These are phyloP conservation scores for Condylura cristata DNA, from an alignment of 2,113 vertebrate genomes.

Conservation along the genomic window DNA sequence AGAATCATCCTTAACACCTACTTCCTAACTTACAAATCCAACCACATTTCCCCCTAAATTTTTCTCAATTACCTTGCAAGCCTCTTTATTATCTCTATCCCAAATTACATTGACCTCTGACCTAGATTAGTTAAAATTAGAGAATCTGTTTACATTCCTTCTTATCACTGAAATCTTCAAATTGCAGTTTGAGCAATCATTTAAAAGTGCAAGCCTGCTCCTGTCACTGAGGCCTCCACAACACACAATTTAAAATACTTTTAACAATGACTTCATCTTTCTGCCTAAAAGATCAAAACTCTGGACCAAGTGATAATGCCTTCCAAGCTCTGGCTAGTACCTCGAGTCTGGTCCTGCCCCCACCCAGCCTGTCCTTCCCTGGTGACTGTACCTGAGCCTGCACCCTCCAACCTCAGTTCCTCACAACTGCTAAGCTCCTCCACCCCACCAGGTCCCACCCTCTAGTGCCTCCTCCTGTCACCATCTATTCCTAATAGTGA, in stretches of 20 bases:
- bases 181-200: neutral
- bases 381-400: neutral
- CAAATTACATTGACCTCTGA: neutral
- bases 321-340: neutral
- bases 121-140: neutral
- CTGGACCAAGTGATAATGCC: neutral
- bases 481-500: neutral
- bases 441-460: accelerated
- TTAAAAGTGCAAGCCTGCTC: neutral
- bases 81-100: neutral
- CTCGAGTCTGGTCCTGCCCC: neutral
- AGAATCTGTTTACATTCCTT: neutral
- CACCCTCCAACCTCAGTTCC: neutral
- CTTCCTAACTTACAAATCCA: neutral
- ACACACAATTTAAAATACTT: neutral
- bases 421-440: too few species aligned
- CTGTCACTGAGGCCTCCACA: neutral
- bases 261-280: neutral
- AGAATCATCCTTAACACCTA: neutral
- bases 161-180: neutral
- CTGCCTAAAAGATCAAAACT: neutral
- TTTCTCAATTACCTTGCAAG: neutral
- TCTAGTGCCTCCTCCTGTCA: neutral
- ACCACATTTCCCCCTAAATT: neutral
- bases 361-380: neutral